Conservation (phyloP, 2,888 invertebrate genomes). For the Rhingia campestris region DNA sequence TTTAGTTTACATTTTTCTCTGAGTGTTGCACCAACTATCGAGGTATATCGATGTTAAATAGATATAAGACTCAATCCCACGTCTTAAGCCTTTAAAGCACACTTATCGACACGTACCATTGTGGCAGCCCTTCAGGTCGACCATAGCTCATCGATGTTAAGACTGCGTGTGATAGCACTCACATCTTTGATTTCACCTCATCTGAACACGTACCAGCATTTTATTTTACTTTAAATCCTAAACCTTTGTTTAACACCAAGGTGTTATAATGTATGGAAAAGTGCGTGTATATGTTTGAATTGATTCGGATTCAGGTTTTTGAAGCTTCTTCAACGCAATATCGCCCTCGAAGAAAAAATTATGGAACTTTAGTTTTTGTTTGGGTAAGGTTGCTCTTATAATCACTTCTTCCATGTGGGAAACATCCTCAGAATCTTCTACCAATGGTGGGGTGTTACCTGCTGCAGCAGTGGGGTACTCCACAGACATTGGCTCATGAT, state of each 20-base stretch:
- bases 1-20: too few relatives aligned
- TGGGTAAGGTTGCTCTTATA: constrained; percentile 84
- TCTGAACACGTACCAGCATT: too few relatives aligned
- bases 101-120: too few relatives aligned
- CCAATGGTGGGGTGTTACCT: constrained; percentile 91
- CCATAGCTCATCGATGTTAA: too few relatives aligned
- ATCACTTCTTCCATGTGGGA: constrained; percentile 99
- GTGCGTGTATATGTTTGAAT: constrained; percentile 39
- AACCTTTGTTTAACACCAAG: constrained; percentile 64
- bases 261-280: constrained; percentile 26
- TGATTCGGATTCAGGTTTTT: constrained; percentile 30
- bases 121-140: too few relatives aligned
- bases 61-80: too few relatives aligned
- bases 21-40: too few relatives aligned
- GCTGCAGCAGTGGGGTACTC: constrained; percentile 85
- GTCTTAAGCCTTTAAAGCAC: too few relatives aligned
- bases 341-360: constrained; percentile 44
- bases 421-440: constrained; percentile 94
- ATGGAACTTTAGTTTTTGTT: constrained; percentile 19
- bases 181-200: too few relatives aligned
- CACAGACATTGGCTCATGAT: constrained; percentile 91
- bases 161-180: too few relatives aligned
- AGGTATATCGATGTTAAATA: too few relatives aligned
- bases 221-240: constrained; percentile 60
- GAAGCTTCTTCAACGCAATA: constrained; percentile 71